Percentiles rank a stretch among this genome's conserved stretches.
Conservation (phyloP, 2,888 invertebrate genomes). For the Scaptomyza polygonia region DNA sequence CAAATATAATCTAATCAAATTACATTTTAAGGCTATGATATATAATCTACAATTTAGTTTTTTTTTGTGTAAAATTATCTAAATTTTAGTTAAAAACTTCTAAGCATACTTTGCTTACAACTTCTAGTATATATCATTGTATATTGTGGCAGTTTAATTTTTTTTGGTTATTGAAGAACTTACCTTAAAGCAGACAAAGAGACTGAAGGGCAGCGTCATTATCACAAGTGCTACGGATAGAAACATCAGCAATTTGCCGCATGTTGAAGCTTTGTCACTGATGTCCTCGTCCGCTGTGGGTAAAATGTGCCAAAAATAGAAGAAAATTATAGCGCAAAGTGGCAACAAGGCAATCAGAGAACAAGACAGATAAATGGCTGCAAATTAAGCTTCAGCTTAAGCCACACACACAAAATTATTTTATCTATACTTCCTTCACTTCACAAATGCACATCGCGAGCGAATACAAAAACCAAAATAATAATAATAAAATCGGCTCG, state of each 20-base stretch:
- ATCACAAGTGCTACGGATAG: constrained; percentile 93
- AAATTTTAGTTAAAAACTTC: too few species aligned
- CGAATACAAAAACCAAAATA: constrained; percentile 1
- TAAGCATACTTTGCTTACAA: too few species aligned
- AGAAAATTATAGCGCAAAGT: constrained; percentile 49
- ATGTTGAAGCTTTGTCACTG: constrained; percentile 88
- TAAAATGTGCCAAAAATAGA: constrained; percentile 59
- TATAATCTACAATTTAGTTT: too few species aligned
- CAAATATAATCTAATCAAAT: background rate
- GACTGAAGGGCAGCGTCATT: constrained; percentile 95
- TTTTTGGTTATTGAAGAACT: constrained; percentile 68
- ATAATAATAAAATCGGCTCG: constrained; percentile 13
- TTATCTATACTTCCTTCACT: constrained; percentile 3
- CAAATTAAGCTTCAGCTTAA: constrained; percentile 51
- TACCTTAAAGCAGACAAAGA: constrained; percentile 97
- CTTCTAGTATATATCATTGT: background rate
- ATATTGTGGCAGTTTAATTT: too few species aligned
- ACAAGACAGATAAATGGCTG: constrained; percentile 58
- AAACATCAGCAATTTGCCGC: constrained; percentile 92
- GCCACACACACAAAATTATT: constrained; percentile 29
- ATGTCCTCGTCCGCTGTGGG: constrained; percentile 87
- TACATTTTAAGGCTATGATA: background rate
- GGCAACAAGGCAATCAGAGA: constrained; percentile 23
- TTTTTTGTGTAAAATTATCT: too few species aligned
- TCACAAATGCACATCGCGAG: constrained; percentile 28